These are phyloP conservation scores for Oscarella lobularis DNA, from an alignment of 37 sponge, comb jelly and placozoan genomes.

Conservation along the genomic window DNA sequence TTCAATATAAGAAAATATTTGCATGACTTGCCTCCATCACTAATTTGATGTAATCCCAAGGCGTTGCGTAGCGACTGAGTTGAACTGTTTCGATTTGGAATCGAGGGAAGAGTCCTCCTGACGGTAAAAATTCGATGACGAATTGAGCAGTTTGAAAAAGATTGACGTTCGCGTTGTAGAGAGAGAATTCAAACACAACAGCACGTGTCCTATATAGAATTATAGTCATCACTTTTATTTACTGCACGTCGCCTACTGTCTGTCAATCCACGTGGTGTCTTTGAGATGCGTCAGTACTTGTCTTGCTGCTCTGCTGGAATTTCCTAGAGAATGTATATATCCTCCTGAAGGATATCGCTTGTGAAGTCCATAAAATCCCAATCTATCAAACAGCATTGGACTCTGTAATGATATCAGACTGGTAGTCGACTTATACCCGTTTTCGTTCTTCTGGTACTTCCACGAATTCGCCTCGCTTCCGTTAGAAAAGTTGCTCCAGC, in stretches of 20 bases:
- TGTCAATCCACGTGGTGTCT: neutral
- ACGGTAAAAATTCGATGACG: neutral
- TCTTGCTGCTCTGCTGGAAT: neutral
- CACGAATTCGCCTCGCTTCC: too few species aligned
- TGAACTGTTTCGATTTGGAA: neutral
- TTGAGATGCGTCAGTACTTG: neutral
- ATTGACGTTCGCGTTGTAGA: neutral
- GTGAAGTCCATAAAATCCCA: too few species aligned
- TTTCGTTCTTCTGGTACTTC: too few species aligned
- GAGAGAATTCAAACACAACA: neutral
- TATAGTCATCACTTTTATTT: too few species aligned
- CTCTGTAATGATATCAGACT: too few species aligned
- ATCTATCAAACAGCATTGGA: too few species aligned
- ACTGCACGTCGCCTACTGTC: too few species aligned
- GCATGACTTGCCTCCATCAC: neutral
- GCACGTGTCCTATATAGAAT: neutral
- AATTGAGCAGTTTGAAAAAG: neutral
- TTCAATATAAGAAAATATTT: neutral
- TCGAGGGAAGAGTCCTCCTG: neutral
- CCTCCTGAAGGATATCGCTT: neutral
- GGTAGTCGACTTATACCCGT: too few species aligned
- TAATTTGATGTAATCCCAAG: neutral
- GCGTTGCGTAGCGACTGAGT: neutral
- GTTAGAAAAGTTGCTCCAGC: too few species aligned
- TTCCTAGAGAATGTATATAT: neutral